Percentiles rank a stretch among this genome's conserved stretches.
Conservation (phyloP, 2,888 invertebrate genomes). For the Ennomos erosarius region DNA sequence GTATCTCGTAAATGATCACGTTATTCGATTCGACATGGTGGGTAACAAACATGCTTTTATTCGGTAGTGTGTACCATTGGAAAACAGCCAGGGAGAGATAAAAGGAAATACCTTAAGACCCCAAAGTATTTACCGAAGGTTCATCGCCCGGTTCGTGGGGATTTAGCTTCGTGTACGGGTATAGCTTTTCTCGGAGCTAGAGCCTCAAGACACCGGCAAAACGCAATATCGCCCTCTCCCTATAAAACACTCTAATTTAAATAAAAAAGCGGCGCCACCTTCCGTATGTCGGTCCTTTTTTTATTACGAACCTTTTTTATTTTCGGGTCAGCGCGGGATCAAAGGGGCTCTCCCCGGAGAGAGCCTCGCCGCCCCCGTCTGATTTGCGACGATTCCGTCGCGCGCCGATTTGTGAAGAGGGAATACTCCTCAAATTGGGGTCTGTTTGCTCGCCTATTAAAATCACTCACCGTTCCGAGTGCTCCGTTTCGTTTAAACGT, state of each 20-base stretch:
- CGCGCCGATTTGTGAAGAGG: conserved; percentile 83
- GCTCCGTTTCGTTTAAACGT: conserved; percentile 58
- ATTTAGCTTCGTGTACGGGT: conserved; percentile 65
- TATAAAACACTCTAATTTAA: conserved; percentile 86
- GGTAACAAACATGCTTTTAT: conserved; percentile 49
- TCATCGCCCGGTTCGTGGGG: conserved; percentile 60
- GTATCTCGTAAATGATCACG: conserved; percentile 46
- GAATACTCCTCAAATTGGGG: conserved; percentile 80
- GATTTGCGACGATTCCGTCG: conserved; percentile 80
- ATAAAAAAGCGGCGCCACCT: conserved; percentile 85
- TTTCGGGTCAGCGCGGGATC: conserved; percentile 85
- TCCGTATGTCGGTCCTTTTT: conserved; percentile 84
- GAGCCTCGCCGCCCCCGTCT: conserved; percentile 66
- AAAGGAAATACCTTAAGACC: conserved; percentile 61
- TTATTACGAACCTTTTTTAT: conserved; percentile 85
- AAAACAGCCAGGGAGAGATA: conserved; percentile 53
- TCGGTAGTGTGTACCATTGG: conserved; percentile 46
- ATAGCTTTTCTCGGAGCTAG: conserved; percentile 73
- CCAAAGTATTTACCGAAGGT: conserved; percentile 65
- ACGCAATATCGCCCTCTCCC: conserved; percentile 83
- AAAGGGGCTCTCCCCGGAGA: conserved; percentile 82
- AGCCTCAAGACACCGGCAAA: conserved; percentile 79
- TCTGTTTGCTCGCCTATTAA: conserved; percentile 81
- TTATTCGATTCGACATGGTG: conserved; percentile 38
- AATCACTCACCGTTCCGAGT: conserved; percentile 76